Evolutionary conservation across 2,888 invertebrate species (phyloP).

Genomic region (Pseudococcus viburni): DNA sequence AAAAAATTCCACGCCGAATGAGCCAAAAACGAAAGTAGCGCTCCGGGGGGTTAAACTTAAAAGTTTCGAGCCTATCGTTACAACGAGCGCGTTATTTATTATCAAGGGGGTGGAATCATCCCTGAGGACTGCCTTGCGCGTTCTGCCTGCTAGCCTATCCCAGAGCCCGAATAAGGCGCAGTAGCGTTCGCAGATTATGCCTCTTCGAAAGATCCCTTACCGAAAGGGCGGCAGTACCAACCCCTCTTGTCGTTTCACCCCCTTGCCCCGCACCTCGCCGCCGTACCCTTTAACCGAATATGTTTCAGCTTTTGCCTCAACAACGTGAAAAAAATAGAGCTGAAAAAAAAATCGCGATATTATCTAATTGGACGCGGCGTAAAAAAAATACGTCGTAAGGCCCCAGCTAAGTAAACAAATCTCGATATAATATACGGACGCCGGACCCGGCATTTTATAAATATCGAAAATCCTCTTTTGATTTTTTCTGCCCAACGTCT

Average conservation of each 20-base stretch:
- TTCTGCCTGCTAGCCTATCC: slow-evolving; percentile 66
- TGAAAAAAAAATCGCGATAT: slow-evolving; percentile 51
- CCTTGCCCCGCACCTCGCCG: neutral
- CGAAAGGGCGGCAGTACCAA: slow-evolving; percentile 63
- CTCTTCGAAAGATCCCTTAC: slow-evolving; percentile 59
- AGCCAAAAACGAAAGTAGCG: slow-evolving; percentile 59
- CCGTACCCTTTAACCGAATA: slow-evolving; percentile 43
- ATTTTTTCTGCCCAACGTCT: neutral
- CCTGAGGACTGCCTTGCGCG: slow-evolving; percentile 65
- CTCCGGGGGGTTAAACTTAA: slow-evolving; percentile 63
- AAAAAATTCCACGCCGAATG: slow-evolving; percentile 39
- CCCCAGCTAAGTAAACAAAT: slow-evolving; percentile 54
- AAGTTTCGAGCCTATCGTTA: slow-evolving; percentile 64
- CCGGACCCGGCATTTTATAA: neutral
- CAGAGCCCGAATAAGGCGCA: slow-evolving; percentile 66
- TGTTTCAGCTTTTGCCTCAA: slow-evolving; percentile 59
- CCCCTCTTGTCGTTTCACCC: slow-evolving; percentile 47
- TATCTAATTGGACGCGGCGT: slow-evolving; percentile 59
- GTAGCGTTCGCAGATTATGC: slow-evolving; percentile 65
- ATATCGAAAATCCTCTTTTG: slow-evolving; percentile 30
- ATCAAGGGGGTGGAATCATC: slow-evolving; percentile 66
- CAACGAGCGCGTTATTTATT: slow-evolving; percentile 61
- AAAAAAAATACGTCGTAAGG: neutral
- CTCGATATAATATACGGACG: slow-evolving; percentile 13
- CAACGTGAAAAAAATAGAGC: neutral